Evolutionary conservation across 2,113 vertebrate species (phyloP).

Genomic region (Chamaetylas fuelleborni): DNA sequence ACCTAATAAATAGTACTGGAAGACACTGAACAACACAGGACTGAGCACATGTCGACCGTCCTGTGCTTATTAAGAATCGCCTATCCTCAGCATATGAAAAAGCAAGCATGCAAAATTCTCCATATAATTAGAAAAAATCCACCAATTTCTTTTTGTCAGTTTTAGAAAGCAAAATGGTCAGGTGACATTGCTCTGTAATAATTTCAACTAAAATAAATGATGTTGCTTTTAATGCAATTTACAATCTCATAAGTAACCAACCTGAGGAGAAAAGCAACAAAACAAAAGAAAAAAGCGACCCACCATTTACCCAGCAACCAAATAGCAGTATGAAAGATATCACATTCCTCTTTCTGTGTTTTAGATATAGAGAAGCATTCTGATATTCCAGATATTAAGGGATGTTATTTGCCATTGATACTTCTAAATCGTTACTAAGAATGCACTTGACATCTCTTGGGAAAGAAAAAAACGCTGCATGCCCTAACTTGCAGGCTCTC

Average conservation of each 20-base stretch:
- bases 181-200: background rate
- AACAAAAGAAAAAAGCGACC: background rate
- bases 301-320: background rate
- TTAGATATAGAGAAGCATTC: background rate
- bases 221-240: background rate
- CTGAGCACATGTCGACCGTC: background rate
- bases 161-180: background rate
- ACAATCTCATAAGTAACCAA: background rate
- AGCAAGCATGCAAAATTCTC: background rate
- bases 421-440: background rate
- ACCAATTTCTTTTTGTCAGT: background rate
- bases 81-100: background rate
- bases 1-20: background rate
- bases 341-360: background rate
- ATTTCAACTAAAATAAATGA: background rate
- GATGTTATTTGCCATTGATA: background rate
- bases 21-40: background rate
- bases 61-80: background rate
- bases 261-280: background rate
- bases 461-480: fast-evolving
- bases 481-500: background rate
- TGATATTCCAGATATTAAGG: background rate
- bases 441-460: background rate
- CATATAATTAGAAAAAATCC: background rate
- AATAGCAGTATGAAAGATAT: background rate